These are phyloP conservation scores for Cheilosia impressa DNA, from an alignment of 2,888 invertebrate species.

Conservation along the genomic window DNA sequence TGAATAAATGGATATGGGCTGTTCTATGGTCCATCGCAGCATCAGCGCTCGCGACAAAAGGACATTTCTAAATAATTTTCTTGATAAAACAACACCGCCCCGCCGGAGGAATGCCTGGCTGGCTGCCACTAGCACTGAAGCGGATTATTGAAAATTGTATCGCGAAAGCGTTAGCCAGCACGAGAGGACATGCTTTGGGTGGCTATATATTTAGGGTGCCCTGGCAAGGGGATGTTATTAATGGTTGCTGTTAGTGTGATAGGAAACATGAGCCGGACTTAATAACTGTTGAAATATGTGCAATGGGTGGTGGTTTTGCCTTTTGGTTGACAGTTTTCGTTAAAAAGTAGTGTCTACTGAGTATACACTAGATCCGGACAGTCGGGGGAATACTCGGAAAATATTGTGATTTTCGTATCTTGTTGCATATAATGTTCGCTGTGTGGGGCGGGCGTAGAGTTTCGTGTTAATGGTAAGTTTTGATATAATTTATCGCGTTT, in stretches of 20 bases:
- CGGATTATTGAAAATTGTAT: constrained; percentile 61
- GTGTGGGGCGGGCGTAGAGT: constrained; percentile 29
- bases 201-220: not conserved
- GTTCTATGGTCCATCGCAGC: not conserved
- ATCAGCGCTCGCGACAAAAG: not conserved
- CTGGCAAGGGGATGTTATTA: constrained; percentile 46
- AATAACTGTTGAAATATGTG: constrained; percentile 54
- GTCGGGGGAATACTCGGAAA: constrained; percentile 11
- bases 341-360: constrained; percentile 7
- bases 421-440: constrained; percentile 45
- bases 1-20: constrained; percentile 15
- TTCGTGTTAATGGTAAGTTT: constrained; percentile 53
- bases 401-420: constrained; percentile 57
- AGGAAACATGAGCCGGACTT: constrained; percentile 62
- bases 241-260: constrained; percentile 55
- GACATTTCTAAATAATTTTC: constrained; percentile 49
- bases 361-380: not conserved
- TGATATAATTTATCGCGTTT: constrained; percentile 52
- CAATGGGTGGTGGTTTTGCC: constrained; percentile 30
- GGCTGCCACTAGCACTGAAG: not conserved
- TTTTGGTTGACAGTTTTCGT: constrained; percentile 45
- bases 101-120: not conserved
- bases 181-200: constrained; percentile 25
- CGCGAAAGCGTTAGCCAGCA: constrained; percentile 31
- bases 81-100: constrained; percentile 39